Base-by-base conservation (phyloP, 2,113 vertebrate species). In the Ahaetulla prasina region DNA sequence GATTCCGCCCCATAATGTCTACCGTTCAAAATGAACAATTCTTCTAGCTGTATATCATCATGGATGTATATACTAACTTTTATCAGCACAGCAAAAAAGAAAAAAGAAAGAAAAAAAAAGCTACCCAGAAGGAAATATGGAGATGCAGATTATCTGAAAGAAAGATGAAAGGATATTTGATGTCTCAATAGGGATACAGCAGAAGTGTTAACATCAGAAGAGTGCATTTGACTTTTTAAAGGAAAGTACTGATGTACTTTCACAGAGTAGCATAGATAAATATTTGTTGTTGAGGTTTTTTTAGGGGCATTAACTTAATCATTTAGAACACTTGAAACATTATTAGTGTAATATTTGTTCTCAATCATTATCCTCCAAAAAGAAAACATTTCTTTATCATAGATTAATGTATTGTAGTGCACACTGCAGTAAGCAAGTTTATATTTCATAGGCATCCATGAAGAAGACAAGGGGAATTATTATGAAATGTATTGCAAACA, bases 311-410 rank as follows among this genome's bases (percentile, higher is more conserved):
- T 90, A 94, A 50, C 52, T 90, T 96, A 60, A 90, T 95, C 95
- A 94, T 54, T 89, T 89, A 43, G 35, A 85, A 57, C 91, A 68
- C 54, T 52, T 96, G 35, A 57, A 90, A 86, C 90, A 95, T 95
- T 95, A 86, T 93, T 94, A 52, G 35, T 94, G 68, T 85, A 94
- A 54, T 91, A 92, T 95, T 92, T 95, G 95, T 96, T 93, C 85
- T 54, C 30, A 91, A 92, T 96, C 94, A 96, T 95, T 94, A 95
- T 88, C 49, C 43, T 93, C 60, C 94, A 92, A 95, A 93, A 88
- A 95, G 89, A 91, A 54, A 86, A 94, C 92, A 94, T 50, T 93
- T 11, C 94, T 94, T 96, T 0, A 0, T 35, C 87, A 43, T 80
- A 94, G 92, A 94, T 88, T 90, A 49, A n/a, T 4, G 90, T 94